Base-by-base conservation (phyloP, 2,113 vertebrate species). In the Turdus rufiventris region DNA sequence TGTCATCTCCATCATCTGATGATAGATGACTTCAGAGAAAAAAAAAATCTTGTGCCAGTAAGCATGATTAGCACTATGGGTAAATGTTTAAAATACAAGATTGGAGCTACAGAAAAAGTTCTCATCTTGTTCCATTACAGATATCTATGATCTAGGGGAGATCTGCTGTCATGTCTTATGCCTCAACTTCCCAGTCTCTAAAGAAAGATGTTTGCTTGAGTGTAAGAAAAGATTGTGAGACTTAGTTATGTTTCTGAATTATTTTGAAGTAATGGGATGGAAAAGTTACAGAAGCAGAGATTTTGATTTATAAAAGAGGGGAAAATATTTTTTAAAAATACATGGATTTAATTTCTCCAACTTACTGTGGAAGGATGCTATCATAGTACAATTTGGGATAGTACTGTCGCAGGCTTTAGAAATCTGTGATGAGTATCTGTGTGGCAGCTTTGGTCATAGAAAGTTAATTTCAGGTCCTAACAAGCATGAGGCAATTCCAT, bases 401-500 rank as follows among this genome's bases (percentile, higher is more conserved):
- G 20, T 66, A 36, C 12, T 60, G 31, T 77, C 36, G 51, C 23
- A 83, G 11, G 25, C 7, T 82, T 83, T 36, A 85, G 56, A 60
- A 85, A 40, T n/a, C 8, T 23, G 8, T 54, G n/a, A 47, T 8
- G 16, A 29, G 8, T 36, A 7, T 23, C 8, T 68, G 15, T 3
- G 1, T 74, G 58, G 34, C 17, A 62, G 38, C 34, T 89, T 84
- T 90, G 58, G 58, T 50, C 50, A 40, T 7, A 34, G 31, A 78
- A 79, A 95, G 43, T 74, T 90, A 75, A 54, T 91, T 87, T 93
- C 72, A 47, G 70, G n/a, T 76, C 62, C 34, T 93, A 93, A 91
- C 31, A 96, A 92, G 48, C n/a, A 20, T 53, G 19, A 86, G 56
- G 45, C 31, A 50, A 21, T 93, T 93, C 48, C 7, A 40, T 91